Evolutionary conservation across 2,113 vertebrate species (phyloP), one percentile per base, ranked within the genome.

Genomic region (Lampris megalopsis): DNA sequence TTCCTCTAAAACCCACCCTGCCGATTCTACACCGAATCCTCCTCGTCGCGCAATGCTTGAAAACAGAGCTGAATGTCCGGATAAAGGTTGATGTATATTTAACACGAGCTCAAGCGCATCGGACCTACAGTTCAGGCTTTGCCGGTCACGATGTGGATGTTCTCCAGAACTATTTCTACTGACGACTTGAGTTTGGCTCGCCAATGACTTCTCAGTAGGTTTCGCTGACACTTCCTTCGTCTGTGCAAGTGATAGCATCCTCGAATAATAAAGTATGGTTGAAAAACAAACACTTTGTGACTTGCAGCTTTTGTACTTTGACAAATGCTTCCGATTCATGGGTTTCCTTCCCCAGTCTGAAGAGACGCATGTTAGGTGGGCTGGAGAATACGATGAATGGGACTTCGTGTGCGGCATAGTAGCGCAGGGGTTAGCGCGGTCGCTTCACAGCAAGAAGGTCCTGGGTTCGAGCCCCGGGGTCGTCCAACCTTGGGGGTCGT

Each of bases 221-320:
- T 77, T 86, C 43, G 80, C 86, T 88, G 74, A 88, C 84, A 88
- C 83, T 75, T 84, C 69, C 67, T 81, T 73, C 85, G 82, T 90
- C 85, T 90, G 86, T 92, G 86, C 82, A 90, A 90, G 88, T 88
- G 89, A 90, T 84, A 78, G 87, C 78, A 87, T 83, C 80, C 68
- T 69, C 13, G n/a, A 86, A 81, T 89, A 93, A 92, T 93, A 93
- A 93, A 94, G 68, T 83, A 88, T 89, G 86, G 85, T 91, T 92
- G 92, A 91, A 89, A 91, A 90, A 87, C 80, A 74, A 65, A 86
- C 77, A 6, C 7, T 7, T 52, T 60, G 63, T 68, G 64, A 80
- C 38, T 80, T 79, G 9, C 8, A 81, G 37, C 47, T 60, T 86
- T 38, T 73, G 8, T 61, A 53, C n/a, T 48, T 24, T 40, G 10